Conservation (phyloP, 2,113 vertebrate species). For the Ascaphus truei region DNA sequence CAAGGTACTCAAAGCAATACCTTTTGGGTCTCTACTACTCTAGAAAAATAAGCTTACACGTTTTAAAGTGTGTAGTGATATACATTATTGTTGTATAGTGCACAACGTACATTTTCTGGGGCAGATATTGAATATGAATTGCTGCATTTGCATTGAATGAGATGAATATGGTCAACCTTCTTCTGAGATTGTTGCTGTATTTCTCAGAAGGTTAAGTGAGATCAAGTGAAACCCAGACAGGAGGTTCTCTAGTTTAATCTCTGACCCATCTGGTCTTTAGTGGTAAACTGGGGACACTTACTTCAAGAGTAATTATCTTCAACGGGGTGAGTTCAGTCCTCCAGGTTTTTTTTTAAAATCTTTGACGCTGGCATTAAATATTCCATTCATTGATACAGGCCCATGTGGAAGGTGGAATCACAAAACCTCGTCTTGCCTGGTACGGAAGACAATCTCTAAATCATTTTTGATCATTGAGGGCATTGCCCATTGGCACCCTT, state of each 20-base stretch:
- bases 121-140: too few relatives aligned
- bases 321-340: neutral
- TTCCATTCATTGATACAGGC: neutral
- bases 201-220: neutral
- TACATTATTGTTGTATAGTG: too few relatives aligned
- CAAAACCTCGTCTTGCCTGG: neutral
- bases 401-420: neutral
- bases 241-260: neutral
- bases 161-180: too few relatives aligned
- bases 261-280: slow-evolving; percentile 12
- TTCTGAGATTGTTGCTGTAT: too few relatives aligned
- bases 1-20: too few relatives aligned
- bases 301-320: slow-evolving; percentile 22
- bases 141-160: too few relatives aligned
- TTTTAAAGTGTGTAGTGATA: too few relatives aligned
- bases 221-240: neutral
- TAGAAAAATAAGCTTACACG: too few relatives aligned
- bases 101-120: too few relatives aligned
- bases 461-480: neutral
- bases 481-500: too few relatives aligned
- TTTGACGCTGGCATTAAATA: neutral
- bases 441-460: slow-evolving; percentile 3
- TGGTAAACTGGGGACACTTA: neutral
- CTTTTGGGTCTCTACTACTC: too few relatives aligned
- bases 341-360: neutral